Base-by-base conservation (phyloP, 2,113 vertebrate genomes). In the Mobula birostris region DNA sequence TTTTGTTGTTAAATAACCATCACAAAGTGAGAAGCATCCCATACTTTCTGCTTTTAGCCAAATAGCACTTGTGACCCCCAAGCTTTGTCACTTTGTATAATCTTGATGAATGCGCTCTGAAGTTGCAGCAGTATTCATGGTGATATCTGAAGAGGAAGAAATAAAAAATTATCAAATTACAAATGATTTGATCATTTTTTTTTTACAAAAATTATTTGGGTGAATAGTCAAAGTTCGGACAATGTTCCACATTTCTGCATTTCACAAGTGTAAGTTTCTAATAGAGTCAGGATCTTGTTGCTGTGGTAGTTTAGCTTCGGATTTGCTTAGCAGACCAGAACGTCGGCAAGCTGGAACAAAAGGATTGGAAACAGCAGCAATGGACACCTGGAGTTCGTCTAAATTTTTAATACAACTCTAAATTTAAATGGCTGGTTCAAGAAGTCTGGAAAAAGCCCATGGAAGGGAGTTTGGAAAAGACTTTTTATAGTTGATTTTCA, bases 281-380 rank as follows among this genome's bases (percentile, higher is more conserved):
- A 93, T 76, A 48, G 90, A 92, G 36, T 14, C 36, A 56, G 91
- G 21, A 74, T 27, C 91, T 74, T 93, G 91, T 93, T 93, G 61
- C 85, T 90, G 91, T 93, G 91, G 36, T 93, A 70, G 21, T 74
- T 93, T 14, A 74, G 32, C 21, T 93, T 19, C 24, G 70, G 36
- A 74, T 93, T 93, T 93, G 91, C 19, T 72, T 93, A 74, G 9
- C 40, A 74, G 68, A 93, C 68, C 70, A 93, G 91, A 76, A 93
- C 91, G 70, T 74, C 70, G 74, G 91, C 70, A 93, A 56, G 70
- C 19, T 1, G 21, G 40, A 76, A 93, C 91, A 74, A 56, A 74
- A 74, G 68, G 68, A 76, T 36, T 76, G 70, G 68, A 40, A 40
- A 74, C 27, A 12, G 14, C 19, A 74, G 24, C 91, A 93, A 40